Evolutionary conservation across 2,113 vertebrate genomes (phyloP).

Genomic region (Zapornia atra): DNA sequence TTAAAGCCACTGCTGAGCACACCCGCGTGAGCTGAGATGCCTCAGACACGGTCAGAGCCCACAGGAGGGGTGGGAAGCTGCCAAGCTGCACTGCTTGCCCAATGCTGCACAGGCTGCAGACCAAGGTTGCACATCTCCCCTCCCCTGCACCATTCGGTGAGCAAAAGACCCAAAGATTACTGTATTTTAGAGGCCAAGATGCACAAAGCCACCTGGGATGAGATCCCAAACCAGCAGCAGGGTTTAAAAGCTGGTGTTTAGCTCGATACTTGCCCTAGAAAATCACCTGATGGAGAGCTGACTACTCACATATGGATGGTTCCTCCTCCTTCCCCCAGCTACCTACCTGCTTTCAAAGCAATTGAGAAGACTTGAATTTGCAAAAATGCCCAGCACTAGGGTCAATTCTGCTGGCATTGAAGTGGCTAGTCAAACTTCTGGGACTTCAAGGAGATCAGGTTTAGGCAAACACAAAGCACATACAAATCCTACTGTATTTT

Average conservation of each 20-base stretch:
- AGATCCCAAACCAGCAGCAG: neutral
- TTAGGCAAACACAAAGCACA: constrained; percentile 65
- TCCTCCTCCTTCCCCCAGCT: neutral
- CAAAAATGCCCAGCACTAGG: constrained; percentile 8
- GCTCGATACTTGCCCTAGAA: neutral
- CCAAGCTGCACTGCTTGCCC: neutral
- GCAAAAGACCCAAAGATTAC: neutral
- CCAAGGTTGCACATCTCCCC: too few relatives aligned
- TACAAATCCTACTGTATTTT: constrained; percentile 64
- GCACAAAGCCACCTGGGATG: neutral
- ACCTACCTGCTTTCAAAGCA: neutral
- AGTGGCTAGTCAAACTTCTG: constrained; percentile 14
- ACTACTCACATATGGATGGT: neutral
- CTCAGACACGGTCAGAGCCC: neutral
- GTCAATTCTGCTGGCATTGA: neutral
- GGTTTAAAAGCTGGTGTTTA: neutral
- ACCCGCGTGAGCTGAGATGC: neutral
- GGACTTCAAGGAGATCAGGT: constrained; percentile 66
- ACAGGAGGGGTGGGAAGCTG: neutral
- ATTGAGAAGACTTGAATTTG: neutral
- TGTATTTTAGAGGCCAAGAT: neutral
- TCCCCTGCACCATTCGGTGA: neutral
- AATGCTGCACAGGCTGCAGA: too few relatives aligned
- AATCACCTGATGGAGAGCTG: neutral
- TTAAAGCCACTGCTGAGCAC: neutral